Evolutionary conservation across 2,888 invertebrate species (phyloP), one percentile per base, ranked within the genome.

Genomic region (Diaprepes abbreviatus): DNA sequence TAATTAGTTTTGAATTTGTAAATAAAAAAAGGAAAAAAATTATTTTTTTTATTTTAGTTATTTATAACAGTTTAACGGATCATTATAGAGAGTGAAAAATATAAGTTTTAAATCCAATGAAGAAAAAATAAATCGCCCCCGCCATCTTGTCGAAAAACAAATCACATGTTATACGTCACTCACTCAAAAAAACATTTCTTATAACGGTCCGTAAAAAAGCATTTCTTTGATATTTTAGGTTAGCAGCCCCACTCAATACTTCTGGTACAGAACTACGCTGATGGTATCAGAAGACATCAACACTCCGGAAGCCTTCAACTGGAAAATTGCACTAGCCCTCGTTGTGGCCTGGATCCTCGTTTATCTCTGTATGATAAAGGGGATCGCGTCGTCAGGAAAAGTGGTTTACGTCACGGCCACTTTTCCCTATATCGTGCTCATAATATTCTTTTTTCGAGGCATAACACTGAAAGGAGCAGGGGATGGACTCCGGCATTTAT

Each of bases 311-410:
- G 88, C 88, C 2, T 96, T 98, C 85, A 97, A 97, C 85, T 95
- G 94, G 90, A 95, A 95, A 83, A 95, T 98, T 78, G 93, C 93
- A 1, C 82, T 95, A 36, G 93, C 96, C 10, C 87, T 98, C 43
- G 87, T 95, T 7, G 88, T 94, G 2, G 96, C 97, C 19, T 98
- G 98, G 98, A 90, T 94, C 65, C 87, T 98, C 14, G 96, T 97
- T 73, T 98, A 97, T 84, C 88, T 97, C 84, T 97, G 97, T 85
- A 97, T 98, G 93, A 96, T 97, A 77, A 97, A 97, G 84, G 98
- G 98, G 59, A 97, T 98, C 73, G 97, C 97, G 1, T 96, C 96
- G 3, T 97, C 97, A 0, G 96, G 97, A 63, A 97, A 97, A 88
- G 96, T 97, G 54, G 96, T 97, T 71, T 97, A 97, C 82, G 93